Evolutionary conservation across 2,797 vertebrate species (phyloP), one percentile per base, ranked within the genome.

Genomic region (Somateria mollissima): DNA sequence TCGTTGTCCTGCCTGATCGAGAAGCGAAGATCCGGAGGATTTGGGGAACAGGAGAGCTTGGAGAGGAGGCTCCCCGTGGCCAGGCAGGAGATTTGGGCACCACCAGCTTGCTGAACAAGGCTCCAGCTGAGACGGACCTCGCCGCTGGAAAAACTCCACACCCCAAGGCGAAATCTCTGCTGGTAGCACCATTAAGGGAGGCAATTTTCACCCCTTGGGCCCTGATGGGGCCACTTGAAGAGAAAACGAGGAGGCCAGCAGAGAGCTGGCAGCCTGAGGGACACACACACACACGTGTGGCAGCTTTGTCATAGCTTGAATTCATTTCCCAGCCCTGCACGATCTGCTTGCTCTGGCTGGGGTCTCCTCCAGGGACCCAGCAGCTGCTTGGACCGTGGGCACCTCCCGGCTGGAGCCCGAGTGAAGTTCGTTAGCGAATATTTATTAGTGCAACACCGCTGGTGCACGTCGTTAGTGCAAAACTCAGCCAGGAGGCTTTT

Each of bases 1-100:
- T 15, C 54, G 28, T 36, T 0, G 0, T 37, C 36, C 6, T 24
- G 27, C 45, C 60, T 56, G 3, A 27, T 20, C 12, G 10, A 47
- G 15, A 84, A 66, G 43, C 19, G 47, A 79, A 58, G 34, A 43
- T 28, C 54, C 1, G 4, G 53, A 61, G 32, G 80, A 36, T 39
- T 14, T 57, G 60, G 47, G 65, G 39, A 56, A 61, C 0, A 1
- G 8, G 28, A 71, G 32, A 22, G n/a, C 64, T 64, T 7, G 17
- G 17, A 73, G 70, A 58, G 19, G 61, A 65, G 65, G 45, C 74
- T 84, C 61, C 61, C 37, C 61, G 6, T 20, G 61, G 37, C 37
- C 37, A 64, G 37, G 37, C 8, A 4, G 61, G 37, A 54, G 51
- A 36, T 69, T 28, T 14, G 18, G 49, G 60, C 43, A 76, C 34